A percentile compares a stretch with the other conserved stretches of the same genome.
Conservation (phyloP, 1,140 invertebrate genomes). For the Drosophila mauritiana region DNA sequence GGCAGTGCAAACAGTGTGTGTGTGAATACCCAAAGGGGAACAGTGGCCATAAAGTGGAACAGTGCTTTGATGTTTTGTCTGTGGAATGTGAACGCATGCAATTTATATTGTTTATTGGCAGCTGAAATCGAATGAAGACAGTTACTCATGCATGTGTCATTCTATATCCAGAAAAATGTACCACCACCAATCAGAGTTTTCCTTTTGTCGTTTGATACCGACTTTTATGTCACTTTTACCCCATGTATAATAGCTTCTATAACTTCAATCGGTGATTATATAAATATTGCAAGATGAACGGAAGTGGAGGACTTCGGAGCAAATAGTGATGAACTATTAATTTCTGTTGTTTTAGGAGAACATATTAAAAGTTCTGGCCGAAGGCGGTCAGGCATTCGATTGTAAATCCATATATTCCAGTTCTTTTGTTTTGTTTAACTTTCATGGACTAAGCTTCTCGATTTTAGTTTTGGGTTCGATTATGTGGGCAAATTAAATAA, state of each 20-base stretch:
- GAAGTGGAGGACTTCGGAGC: too few species aligned
- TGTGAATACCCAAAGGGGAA: background rate
- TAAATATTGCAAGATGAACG: too few species aligned
- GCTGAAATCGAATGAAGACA: conserved; percentile 7
- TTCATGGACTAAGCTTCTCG: conserved; percentile 8
- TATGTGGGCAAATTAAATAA: conserved; percentile 44
- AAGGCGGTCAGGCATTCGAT: conserved; percentile 11
- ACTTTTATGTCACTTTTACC: conserved; percentile 31
- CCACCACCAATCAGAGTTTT: conserved; percentile 1
- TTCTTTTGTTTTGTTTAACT: background rate
- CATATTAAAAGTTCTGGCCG: background rate
- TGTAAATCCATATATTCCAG: background rate
- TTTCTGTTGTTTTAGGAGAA: too few species aligned
- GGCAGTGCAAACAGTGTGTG: background rate
- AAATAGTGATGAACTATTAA: background rate
- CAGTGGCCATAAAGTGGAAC: background rate
- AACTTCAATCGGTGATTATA: background rate
- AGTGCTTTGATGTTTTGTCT: conserved; percentile 2
- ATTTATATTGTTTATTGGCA: conserved; percentile 37
- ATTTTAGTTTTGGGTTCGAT: conserved; percentile 27
- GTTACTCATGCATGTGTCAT: conserved; percentile 21
- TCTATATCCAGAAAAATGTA: conserved; percentile 27
- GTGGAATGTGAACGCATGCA: conserved; percentile 6
- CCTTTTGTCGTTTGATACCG: conserved; percentile 23
- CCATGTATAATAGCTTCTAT: conserved; percentile 13